Base-by-base conservation (phyloP, 30 jellyfish, hydroid and myxozoan genomes). In the Aurelia aurita complex sp. Pacific region DNA sequence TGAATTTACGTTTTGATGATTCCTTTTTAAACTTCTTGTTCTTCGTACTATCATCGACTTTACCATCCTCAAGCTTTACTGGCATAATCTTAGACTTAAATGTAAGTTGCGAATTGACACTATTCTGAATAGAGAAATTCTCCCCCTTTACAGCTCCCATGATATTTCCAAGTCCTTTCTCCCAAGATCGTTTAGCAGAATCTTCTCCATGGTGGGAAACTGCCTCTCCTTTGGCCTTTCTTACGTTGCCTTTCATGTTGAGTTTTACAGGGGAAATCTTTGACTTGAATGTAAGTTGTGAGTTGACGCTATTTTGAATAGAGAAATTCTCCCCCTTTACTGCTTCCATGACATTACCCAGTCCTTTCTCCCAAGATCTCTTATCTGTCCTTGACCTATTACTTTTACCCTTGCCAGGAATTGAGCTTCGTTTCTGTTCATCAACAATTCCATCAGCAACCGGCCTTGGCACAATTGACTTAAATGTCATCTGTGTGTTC, bases 221-320 rank as follows among this genome's bases (percentile, higher is more conserved):
- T 46, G 2, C 14, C 15, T 46, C 57, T 46, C 57, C 57, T 46
- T 46, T 46, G 2, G 57, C 57, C 12, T 46, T 46, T 14, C 14
- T 46, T 7, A 46, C 57, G 2, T 46, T 46, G 2, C 57, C 57
- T 46, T 46, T 46, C 57, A 9, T 9, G 57, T 7, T 14, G 1
- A 46, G 57, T 9, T 61, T 72, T 29, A 85, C 87, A 1, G 62
- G 77, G 5, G 79, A 63, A 9, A 86, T 29, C n/a, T 54, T 40
- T 36, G 96, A 86, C 67, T 86, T 86, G 51, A 86, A 86, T 1
- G 96, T 77, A n/a, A 77, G 61, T n/a, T 79, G 88, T 10, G 96
- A 86, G 33, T 67, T 59, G 38, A 86, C 96, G 4, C 77, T 73
- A 55, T 86, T 86, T 35, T 86, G 79, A 10, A 86, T 77, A 2